Evolutionary conservation across 2,888 invertebrate species (phyloP).

Genomic region (Cabera pusaria): DNA sequence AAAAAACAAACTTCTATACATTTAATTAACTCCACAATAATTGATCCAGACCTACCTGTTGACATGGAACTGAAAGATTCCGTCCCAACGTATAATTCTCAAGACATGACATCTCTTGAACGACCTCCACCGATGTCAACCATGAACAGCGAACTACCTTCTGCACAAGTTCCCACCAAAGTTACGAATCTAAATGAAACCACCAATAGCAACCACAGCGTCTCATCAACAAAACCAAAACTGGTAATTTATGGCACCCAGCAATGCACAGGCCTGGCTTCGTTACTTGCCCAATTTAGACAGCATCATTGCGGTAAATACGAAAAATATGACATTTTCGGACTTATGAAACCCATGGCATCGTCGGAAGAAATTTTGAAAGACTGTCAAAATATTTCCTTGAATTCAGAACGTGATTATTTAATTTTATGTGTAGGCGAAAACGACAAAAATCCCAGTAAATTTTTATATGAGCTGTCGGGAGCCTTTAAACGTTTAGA

Average conservation of each 20-base stretch:
- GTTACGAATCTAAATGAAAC: neutral
- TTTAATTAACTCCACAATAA: neutral
- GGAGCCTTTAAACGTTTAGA: slow-evolving; percentile 3
- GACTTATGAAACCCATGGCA: slow-evolving; percentile 1
- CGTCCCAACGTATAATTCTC: neutral
- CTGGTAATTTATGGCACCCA: neutral
- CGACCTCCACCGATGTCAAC: too few relatives aligned
- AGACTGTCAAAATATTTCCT: neutral
- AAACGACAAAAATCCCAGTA: slow-evolving; percentile 4
- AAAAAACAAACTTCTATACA: neutral
- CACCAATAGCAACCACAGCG: neutral
- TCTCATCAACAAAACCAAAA: neutral
- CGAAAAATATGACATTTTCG: slow-evolving; percentile 1
- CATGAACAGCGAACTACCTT: too few relatives aligned
- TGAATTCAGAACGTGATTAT: slow-evolving; percentile 4
- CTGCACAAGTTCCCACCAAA: too few relatives aligned
- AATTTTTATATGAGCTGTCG: slow-evolving; percentile 2
- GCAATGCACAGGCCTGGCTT: neutral
- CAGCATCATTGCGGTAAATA: neutral
- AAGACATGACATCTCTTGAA: too few relatives aligned
- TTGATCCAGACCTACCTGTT: neutral
- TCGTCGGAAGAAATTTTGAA: slow-evolving; percentile 1
- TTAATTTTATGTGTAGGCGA: slow-evolving; percentile 7
- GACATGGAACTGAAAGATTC: too few relatives aligned
- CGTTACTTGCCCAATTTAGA: neutral